Percentiles rank a stretch among this genome's conserved stretches.
Evolutionary conservation across 2,113 vertebrate genomes (phyloP).

Genomic region (Calyptommatus sinebrachiatus): DNA sequence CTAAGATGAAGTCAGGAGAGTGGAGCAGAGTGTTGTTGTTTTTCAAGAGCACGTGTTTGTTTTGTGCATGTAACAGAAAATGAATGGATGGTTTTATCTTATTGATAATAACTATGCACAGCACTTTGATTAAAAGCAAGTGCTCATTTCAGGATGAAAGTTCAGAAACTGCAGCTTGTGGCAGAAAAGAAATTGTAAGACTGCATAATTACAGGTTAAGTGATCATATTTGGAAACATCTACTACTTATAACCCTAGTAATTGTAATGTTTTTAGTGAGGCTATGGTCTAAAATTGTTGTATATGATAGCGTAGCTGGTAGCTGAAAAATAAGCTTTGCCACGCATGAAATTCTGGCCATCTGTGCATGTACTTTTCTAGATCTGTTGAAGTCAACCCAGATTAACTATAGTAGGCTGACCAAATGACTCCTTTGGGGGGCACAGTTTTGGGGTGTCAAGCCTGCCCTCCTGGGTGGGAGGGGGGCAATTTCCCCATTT

Average conservation of each 20-base stretch:
- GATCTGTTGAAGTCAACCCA: too few species aligned
- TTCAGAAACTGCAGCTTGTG: constrained; percentile 35
- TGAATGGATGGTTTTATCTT: constrained; percentile 16
- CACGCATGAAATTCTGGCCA: constrained; percentile 37
- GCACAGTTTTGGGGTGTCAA: too few species aligned
- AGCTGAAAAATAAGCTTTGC: constrained; percentile 56
- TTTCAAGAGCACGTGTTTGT: constrained; percentile 1
- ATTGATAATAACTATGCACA: constrained; percentile 11
- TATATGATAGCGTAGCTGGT: constrained; percentile 48
- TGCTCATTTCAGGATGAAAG: constrained; percentile 40
- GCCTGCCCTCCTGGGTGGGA: too few species aligned
- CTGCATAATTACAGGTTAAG: constrained; percentile 48
- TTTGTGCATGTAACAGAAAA: constrained; percentile 2
- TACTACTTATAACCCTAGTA: constrained; percentile 54
- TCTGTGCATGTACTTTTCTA: too few species aligned
- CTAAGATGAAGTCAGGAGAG: not conserved
- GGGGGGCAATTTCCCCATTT: too few species aligned
- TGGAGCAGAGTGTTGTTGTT: constrained; percentile 17
- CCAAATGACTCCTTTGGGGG: too few species aligned
- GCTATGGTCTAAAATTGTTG: constrained; percentile 58
- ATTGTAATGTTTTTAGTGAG: constrained; percentile 47
- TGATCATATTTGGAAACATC: constrained; percentile 58
- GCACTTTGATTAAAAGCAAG: constrained; percentile 5
- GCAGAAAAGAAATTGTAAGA: constrained; percentile 52
- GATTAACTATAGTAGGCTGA: too few species aligned